Evolutionary conservation across 2,113 vertebrate species (phyloP).

Genomic region (Eptesicus fuscus): DNA sequence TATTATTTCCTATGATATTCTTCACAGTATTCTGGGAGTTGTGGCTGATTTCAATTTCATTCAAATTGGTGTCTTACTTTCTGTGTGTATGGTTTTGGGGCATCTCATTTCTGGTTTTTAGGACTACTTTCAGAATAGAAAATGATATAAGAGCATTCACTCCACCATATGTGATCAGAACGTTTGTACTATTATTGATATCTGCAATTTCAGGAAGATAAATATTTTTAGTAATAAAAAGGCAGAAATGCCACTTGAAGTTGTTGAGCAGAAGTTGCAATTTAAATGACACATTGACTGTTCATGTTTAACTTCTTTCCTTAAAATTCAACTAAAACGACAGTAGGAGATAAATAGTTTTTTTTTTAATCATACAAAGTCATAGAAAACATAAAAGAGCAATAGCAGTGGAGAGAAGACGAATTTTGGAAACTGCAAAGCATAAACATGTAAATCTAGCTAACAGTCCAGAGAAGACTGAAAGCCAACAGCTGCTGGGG

Average conservation of each 20-base stretch:
- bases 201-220: neutral
- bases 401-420: neutral
- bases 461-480: neutral
- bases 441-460: neutral
- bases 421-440: neutral
- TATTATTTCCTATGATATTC: neutral
- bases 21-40: neutral
- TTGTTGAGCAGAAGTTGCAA: neutral
- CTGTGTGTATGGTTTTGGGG: neutral
- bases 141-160: neutral
- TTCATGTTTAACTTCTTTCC: neutral
- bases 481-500: neutral
- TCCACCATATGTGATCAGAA: neutral
- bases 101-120: neutral
- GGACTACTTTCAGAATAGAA: neutral
- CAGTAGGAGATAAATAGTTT: neutral
- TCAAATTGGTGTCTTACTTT: neutral
- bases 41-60: neutral
- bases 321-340: neutral
- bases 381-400: neutral
- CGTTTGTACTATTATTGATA: neutral
- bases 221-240: constrained; percentile 11
- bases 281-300: neutral
- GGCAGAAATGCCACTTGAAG: neutral
- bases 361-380: neutral